Evolutionary conservation across 2,797 vertebrate genomes (phyloP).

Genomic region (Lophius americanus): DNA sequence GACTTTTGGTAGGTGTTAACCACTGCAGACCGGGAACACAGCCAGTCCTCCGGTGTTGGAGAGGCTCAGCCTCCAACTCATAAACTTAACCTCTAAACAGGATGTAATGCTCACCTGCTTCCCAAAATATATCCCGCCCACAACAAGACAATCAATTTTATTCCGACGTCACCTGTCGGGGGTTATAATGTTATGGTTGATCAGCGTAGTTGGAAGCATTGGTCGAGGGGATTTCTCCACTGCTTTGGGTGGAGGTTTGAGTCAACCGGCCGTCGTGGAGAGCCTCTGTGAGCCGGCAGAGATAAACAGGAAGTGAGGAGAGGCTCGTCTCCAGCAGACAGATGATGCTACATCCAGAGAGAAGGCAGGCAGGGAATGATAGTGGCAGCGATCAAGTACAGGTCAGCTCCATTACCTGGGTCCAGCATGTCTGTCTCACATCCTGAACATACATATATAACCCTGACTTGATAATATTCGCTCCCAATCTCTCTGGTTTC

Average conservation of each 20-base stretch:
- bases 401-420: conserved; percentile 77
- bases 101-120: too few species aligned
- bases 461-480: conserved; percentile 81
- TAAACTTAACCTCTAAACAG: too few species aligned
- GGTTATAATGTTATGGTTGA: too few species aligned
- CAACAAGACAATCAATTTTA: too few species aligned
- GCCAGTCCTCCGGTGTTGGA: too few species aligned
- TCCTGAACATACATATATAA: conserved; percentile 77
- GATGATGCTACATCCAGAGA: conserved; percentile 50
- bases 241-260: conserved; percentile 31
- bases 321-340: conserved; percentile 46
- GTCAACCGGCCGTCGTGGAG: conserved; percentile 51
- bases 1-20: too few species aligned
- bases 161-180: too few species aligned
- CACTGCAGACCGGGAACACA: too few species aligned
- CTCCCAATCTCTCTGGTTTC: conserved; percentile 79
- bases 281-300: conserved; percentile 38
- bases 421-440: conserved; percentile 72
- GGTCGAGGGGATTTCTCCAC: conserved; percentile 36
- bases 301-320: conserved; percentile 31
- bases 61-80: too few species aligned
- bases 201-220: too few species aligned
- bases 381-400: conserved; percentile 67
- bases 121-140: too few species aligned
- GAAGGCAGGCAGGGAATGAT: conserved; percentile 54